Base-by-base conservation (phyloP, 2,888 invertebrate genomes). In the Nineta flava region DNA sequence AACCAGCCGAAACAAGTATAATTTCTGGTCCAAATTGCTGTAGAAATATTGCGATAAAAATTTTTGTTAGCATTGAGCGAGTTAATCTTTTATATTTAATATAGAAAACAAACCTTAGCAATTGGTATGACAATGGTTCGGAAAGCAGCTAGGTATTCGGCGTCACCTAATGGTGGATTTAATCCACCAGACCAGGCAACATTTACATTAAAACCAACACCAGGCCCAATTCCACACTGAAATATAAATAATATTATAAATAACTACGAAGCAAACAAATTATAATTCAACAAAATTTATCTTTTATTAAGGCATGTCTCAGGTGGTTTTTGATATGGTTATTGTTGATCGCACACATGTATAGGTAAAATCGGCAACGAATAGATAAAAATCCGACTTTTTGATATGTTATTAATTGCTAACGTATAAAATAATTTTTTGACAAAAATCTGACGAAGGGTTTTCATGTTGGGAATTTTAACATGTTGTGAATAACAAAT, bases 71-170 rank as follows among this genome's bases (percentile, higher is more conserved):
- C 6, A 15, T 9, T 15, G 5, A 31, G 1, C 21, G 9, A 13
- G 17, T 26, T 46, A 26, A 35, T 49, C 3, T 9, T 2, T 21
- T 13, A 19, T 15, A 13, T n/a, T 16, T 43, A 9, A 42, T 13
- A 21, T 15, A 26, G 31, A 38, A 38, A n/a, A 38, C 51, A 53
- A 54, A 75, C 76, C 68, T 81, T 82, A 31, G 95, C 93, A 54
- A 99, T 90, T 41, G 99, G 99, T 85, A 96, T 87, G 55, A 99
- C 85, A 60, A 99, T 72, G 53, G 87, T 80, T 59, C 97, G 80
- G 73, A 96, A 96, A 61, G 97, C 97, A 54, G 97, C 94, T 60
- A 99, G 75, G 70, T 99, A 97, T 71, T 92, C 91, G 35, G 96
- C 93, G 71, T 97, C 97, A 7, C 87, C 92, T 68, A 97, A 82